phyloP scores from a whole-genome alignment of 2,888 invertebrate species.

The Cremastinae sp. region DNA sequence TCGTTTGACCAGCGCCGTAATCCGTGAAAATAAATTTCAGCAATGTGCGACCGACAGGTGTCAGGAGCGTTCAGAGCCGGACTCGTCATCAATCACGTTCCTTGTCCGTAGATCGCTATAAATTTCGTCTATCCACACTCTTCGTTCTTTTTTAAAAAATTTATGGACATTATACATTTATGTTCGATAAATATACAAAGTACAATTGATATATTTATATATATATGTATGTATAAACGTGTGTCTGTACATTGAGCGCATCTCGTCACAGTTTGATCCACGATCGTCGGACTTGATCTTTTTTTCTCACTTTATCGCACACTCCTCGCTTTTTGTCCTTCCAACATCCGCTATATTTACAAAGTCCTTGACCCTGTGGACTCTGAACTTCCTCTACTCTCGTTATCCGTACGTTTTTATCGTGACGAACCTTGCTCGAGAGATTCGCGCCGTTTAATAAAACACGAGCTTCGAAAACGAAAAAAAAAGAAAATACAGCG shows the following conservation, averaged over 20 bases:
- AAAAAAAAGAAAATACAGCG: constrained; percentile 26
- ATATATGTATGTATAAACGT: constrained; percentile 62
- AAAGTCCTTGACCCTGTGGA: constrained; percentile 61
- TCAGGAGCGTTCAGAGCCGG: no score
- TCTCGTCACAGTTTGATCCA: constrained; percentile 61
- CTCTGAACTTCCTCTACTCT: constrained; percentile 67
- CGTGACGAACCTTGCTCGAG: constrained; percentile 51
- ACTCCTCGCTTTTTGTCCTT: constrained; percentile 3
- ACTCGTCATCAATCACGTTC: no score
- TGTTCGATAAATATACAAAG: no score
- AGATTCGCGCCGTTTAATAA: constrained; percentile 42
- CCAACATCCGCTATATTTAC: constrained; percentile 55
- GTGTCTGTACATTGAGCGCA: constrained; percentile 72
- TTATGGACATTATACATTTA: no score
- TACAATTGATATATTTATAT: constrained; percentile 33
- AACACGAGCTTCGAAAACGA: constrained; percentile 48
- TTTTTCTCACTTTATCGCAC: constrained; percentile 41
- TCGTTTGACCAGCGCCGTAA: no score
- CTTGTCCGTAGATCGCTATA: no score
- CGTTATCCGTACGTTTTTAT: constrained; percentile 60
- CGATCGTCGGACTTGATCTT: constrained; percentile 30
- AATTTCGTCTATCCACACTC: no score
- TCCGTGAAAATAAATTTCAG: no score
- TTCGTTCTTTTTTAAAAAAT: no score
- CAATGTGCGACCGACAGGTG: no score